These are phyloP conservation scores for Enteromius mattozi DNA, from an alignment of 2,797 vertebrate species.

Conservation along the genomic window DNA sequence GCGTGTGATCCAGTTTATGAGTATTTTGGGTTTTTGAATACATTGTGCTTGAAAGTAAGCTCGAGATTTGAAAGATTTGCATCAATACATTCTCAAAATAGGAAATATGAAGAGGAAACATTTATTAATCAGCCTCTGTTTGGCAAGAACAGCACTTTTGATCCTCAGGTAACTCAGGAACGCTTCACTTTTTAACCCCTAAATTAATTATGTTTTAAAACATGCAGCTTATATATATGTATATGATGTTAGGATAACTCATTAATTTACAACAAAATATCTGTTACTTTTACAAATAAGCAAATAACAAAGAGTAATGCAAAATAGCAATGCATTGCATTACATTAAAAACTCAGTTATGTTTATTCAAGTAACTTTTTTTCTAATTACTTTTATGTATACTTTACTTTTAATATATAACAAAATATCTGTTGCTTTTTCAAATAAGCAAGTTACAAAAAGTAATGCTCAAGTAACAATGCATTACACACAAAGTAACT, in stretches of 20 bases:
- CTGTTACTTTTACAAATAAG: too few species aligned
- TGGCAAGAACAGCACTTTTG: not conserved
- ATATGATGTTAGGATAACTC: not conserved
- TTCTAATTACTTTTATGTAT: too few species aligned
- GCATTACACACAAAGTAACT: not conserved
- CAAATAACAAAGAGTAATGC: not conserved
- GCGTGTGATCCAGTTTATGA: constrained; percentile 35
- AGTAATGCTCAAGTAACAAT: not conserved
- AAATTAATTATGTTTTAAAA: not conserved
- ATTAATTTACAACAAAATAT: not conserved
- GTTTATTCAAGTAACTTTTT: too few species aligned
- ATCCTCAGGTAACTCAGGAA: not conserved
- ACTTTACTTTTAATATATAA: too few species aligned
- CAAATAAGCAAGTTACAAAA: not conserved
- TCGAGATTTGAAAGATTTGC: constrained; percentile 18
- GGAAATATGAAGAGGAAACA: constrained; percentile 20
- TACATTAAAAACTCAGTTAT: too few species aligned
- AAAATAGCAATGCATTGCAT: too few species aligned
- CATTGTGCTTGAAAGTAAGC: constrained; percentile 24
- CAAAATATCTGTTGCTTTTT: too few species aligned
- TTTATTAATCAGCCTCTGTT: not conserved
- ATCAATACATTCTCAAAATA: constrained; percentile 25
- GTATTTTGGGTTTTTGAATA: constrained; percentile 33
- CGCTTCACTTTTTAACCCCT: not conserved
- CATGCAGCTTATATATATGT: not conserved